Percentiles rank a stretch among this genome's conserved stretches.
Conservation (phyloP, 2,888 invertebrate genomes). For the Cosmopolites sordidus region DNA sequence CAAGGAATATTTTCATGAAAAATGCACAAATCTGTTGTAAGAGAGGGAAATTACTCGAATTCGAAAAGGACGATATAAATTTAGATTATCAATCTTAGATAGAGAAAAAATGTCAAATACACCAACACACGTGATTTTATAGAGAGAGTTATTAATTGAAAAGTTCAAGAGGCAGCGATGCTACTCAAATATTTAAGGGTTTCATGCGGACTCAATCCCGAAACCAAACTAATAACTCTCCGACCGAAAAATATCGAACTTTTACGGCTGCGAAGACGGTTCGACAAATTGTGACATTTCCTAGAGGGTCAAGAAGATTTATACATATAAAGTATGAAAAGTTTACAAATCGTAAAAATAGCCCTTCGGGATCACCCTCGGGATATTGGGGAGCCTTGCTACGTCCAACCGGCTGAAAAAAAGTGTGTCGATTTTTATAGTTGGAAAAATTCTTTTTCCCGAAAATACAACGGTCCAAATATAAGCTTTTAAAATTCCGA, state of each 20-base stretch:
- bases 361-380: conserved; percentile 8
- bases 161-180: no score
- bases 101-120: no score
- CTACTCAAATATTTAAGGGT: no score
- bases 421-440: conserved; percentile 11
- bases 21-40: no score
- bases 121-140: no score
- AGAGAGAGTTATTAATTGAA: no score
- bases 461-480: no score
- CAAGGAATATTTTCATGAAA: no score
- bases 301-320: conserved; percentile 11
- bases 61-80: no score
- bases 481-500: no score
- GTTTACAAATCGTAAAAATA: conserved; percentile 15
- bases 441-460: not conserved
- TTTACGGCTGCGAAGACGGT: conserved; percentile 4
- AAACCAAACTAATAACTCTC: conserved; percentile 10
- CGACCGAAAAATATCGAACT: conserved; percentile 5
- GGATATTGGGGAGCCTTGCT: conserved; percentile 1
- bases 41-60: no score
- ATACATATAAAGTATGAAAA: conserved; percentile 10
- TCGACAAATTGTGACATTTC: conserved; percentile 13
- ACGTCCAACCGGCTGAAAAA: not conserved
- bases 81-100: no score
- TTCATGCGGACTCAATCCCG: not conserved